These are phyloP conservation scores for Fragum fragum DNA, from an alignment of 2,888 invertebrate genomes.

Conservation along the genomic window DNA sequence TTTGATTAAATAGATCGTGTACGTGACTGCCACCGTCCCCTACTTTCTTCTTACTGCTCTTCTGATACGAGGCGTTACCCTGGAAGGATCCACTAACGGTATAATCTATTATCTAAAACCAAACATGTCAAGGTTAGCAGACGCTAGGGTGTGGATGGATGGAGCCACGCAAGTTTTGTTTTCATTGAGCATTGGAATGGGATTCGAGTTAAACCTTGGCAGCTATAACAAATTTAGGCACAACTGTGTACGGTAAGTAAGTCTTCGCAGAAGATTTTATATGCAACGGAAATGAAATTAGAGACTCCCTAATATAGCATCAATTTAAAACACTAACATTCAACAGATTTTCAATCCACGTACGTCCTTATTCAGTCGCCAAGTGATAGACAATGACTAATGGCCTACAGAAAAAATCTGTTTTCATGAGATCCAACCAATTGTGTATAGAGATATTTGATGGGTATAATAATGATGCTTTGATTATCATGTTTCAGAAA, in stretches of 20 bases:
- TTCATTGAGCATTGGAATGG: conserved; percentile 46
- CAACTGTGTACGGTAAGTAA: conserved; percentile 36
- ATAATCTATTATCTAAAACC: conserved; percentile 92
- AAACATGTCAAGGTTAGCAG: conserved; percentile 90
- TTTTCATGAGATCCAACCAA: too few species aligned
- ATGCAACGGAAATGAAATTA: too few species aligned
- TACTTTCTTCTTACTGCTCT: conserved; percentile 71
- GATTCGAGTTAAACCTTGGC: conserved; percentile 39
- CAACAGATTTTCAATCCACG: too few species aligned
- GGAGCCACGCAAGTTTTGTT: conserved; percentile 50
- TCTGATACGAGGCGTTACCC: conserved; percentile 71
- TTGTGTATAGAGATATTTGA: too few species aligned
- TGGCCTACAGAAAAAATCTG: too few species aligned
- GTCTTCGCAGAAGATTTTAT: too few species aligned
- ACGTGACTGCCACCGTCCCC: conserved; percentile 73
- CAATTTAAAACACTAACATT: too few species aligned
- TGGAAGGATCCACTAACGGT: conserved; percentile 91
- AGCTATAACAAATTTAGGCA: conserved; percentile 48
- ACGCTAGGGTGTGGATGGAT: conserved; percentile 86
- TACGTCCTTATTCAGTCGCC: too few species aligned
- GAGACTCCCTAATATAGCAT: too few species aligned
- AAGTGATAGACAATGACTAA: too few species aligned
- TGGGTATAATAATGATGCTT: too few species aligned
- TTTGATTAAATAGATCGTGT: conserved; percentile 77
- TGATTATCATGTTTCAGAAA: too few species aligned